phyloP scores from a whole-genome alignment of 2,797 vertebrate species.

The Luscinia megarhynchos region DNA sequence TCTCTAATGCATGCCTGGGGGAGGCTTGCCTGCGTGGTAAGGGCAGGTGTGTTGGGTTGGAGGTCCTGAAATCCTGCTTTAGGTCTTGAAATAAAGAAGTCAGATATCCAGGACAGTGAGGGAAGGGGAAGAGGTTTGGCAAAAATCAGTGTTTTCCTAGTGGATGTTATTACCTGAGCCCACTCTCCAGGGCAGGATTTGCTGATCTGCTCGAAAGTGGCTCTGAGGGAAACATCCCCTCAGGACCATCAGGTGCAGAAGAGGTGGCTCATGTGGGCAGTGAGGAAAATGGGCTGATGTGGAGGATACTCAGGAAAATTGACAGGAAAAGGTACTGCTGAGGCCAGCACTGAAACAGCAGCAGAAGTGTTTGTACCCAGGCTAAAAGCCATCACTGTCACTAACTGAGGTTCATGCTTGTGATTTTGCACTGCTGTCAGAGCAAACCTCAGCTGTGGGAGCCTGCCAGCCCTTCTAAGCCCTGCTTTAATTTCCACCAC shows the following conservation, averaged over 20 bases:
- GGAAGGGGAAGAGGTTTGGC: not conserved
- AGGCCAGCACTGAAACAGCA: not conserved
- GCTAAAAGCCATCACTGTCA: not conserved
- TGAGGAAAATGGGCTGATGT: not conserved
- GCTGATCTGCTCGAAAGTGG: not conserved
- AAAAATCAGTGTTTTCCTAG: not conserved
- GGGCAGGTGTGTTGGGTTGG: not conserved
- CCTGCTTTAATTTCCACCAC: not conserved
- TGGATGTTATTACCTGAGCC: not conserved
- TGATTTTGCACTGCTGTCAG: not conserved
- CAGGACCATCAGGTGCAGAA: rapidly evolving
- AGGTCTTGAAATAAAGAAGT: not conserved
- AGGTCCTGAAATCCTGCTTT: not conserved
- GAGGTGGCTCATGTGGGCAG: not conserved
- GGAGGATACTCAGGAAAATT: not conserved
- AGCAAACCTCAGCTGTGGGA: not conserved
- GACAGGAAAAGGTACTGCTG: not conserved
- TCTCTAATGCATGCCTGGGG: not conserved
- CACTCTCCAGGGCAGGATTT: not conserved
- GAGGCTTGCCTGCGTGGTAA: not conserved
- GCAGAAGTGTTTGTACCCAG: not conserved
- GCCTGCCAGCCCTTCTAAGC: not conserved
- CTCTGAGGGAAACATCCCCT: not conserved
- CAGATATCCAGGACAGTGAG: rapidly evolving
- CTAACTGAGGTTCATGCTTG: not conserved